Evolutionary conservation across 1,140 invertebrate species (phyloP), one percentile per base, ranked within the genome.

Genomic region (Scaptodrosophila lebanonensis): DNA sequence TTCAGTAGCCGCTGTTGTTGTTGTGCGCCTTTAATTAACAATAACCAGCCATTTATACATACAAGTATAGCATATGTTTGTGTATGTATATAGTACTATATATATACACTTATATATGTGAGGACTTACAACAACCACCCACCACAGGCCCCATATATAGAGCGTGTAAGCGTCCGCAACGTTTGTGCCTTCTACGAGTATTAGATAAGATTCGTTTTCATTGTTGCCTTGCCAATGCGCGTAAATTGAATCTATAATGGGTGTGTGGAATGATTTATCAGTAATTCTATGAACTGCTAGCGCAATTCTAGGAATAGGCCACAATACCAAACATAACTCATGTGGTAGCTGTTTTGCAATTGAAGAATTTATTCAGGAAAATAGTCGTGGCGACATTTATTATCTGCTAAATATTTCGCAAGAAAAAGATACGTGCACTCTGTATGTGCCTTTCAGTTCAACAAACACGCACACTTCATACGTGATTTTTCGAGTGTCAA

Each of bases 191-290:
- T 25, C 8, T 8, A n/a, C n/a, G n/a, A n/a, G n/a, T n/a, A 25
- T 25, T 25, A 57, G 59, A 62, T 69, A 76, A 69, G 71, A 70
- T 66, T 69, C 66, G 65, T 22, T 63, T 60, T 66, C 32, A 49
- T 57, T 63, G 42, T 63, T 36, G 22, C 22, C 22, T 25, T 25
- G 8, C 8, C 8, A n/a, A n/a, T n/a, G n/a, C n/a, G n/a, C 8
- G 3, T 25, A 3, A 25, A 25, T 25, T 25, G 22, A 25, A 25
- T 25, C 22, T 8, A 25, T 25, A 59, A 66, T 30, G 33, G 32
- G 36, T 29, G 48, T 52, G 54, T 35, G 38, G 8, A 33, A 50
- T 56, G 51, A 77, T 60, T 70, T 66, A 60, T 76, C 57, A 54
- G 32, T 57, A 77, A 16, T 77, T 67, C 62, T 17, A 7, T 3